These are phyloP conservation scores for Strongylocentrotus purpuratus DNA, from an alignment of 35 echinoderm and acorn worm species.

Conservation along the genomic window DNA sequence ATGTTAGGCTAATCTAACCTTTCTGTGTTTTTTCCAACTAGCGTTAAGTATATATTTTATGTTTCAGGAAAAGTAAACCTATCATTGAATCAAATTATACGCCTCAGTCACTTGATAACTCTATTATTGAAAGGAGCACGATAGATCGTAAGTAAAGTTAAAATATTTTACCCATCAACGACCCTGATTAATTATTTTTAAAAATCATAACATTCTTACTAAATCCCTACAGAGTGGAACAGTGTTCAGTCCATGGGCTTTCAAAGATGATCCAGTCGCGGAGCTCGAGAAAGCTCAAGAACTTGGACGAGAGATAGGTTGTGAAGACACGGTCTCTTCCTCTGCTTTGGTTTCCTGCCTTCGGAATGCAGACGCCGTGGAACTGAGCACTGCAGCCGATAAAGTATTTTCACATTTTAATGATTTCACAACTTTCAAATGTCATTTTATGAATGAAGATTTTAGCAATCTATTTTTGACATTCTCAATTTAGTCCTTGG, in stretches of 20 bases:
- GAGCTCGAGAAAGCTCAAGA: slow-evolving; percentile 30
- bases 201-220: not conserved
- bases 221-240: slow-evolving; percentile 66
- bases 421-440: too few species aligned
- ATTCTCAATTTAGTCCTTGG: not conserved
- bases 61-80: not conserved
- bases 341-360: slow-evolving; percentile 64
- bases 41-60: not conserved
- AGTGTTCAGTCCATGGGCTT: slow-evolving; percentile 61
- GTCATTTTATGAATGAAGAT: not conserved
- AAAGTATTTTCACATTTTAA: not conserved
- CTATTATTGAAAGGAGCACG: too few species aligned
- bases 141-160: too few species aligned
- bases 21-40: not conserved
- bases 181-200: not conserved
- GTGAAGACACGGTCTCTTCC: not conserved
- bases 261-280: slow-evolving; percentile 40
- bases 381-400: slow-evolving; percentile 38
- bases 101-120: not conserved
- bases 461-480: not conserved
- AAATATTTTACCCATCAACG: too few species aligned
- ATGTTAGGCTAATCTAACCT: too few species aligned
- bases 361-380: slow-evolving; percentile 31
- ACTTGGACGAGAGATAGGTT: slow-evolving; percentile 55
- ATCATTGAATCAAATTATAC: not conserved